These are phyloP conservation scores for Hippocampus abdominalis DNA, from an alignment of 2,113 vertebrate genomes.

Conservation along the genomic window DNA sequence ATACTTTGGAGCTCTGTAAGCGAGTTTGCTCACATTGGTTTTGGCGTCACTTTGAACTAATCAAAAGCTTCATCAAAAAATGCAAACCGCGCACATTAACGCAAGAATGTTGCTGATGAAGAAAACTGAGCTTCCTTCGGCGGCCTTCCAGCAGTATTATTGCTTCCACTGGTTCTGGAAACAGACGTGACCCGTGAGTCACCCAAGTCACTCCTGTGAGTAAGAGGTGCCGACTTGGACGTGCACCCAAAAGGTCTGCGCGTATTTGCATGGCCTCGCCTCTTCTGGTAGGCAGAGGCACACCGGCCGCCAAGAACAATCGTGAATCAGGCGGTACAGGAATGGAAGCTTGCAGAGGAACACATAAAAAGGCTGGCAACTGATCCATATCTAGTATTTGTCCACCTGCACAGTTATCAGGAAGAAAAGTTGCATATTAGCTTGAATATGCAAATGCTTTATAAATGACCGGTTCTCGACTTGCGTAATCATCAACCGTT, in stretches of 20 bases:
- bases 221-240: conserved; percentile 46
- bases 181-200: conserved; percentile 61
- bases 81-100: conserved; percentile 24
- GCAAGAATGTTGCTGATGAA: conserved; percentile 23
- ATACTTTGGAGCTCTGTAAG: conserved; percentile 11
- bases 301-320: not conserved
- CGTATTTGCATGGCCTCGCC: conserved; percentile 3
- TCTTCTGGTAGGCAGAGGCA: not conserved
- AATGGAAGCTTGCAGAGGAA: not conserved
- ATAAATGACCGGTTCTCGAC: conserved; percentile 5
- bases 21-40: conserved; percentile 19
- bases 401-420: conserved; percentile 60
- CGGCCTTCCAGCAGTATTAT: conserved; percentile 55
- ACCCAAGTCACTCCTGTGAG: conserved; percentile 45
- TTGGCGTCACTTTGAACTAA: conserved; percentile 26
- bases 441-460: conserved; percentile 71
- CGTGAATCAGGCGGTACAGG: not conserved
- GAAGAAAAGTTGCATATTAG: conserved; percentile 66
- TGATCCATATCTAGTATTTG: conserved; percentile 40
- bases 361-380: conserved; percentile 12
- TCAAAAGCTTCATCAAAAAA: conserved; percentile 31
- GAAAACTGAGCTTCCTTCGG: conserved; percentile 19
- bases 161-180: conserved; percentile 53
- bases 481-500: conserved; percentile 3
- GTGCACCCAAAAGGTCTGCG: not conserved